These are phyloP conservation scores for Acronicta psi DNA, from an alignment of 2,888 invertebrate species.

Conservation along the genomic window DNA sequence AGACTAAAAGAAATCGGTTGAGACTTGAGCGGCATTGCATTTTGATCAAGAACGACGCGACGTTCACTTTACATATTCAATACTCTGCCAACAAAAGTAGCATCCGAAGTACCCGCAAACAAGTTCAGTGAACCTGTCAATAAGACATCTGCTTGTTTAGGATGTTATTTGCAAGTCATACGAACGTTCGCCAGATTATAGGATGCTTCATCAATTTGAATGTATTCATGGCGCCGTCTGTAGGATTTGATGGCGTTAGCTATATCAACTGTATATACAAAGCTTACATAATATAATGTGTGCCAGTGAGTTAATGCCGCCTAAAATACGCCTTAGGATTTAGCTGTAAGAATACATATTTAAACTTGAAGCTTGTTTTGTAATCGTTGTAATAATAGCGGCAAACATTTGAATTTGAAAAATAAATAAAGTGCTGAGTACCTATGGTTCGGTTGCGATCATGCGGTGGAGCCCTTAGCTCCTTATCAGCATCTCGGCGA, in stretches of 20 bases:
- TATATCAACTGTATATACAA: constrained; percentile 29
- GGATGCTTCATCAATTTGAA: constrained; percentile 58
- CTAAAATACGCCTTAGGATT: constrained; percentile 26
- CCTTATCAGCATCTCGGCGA: constrained; percentile 77
- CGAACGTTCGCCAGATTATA: constrained; percentile 55
- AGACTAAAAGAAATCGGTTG: constrained; percentile 63
- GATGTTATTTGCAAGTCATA: constrained; percentile 79
- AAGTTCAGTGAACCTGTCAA: constrained; percentile 78
- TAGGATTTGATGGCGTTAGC: constrained; percentile 31
- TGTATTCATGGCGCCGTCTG: constrained; percentile 57
- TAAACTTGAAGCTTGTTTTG: constrained; percentile 31
- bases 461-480: constrained; percentile 64
- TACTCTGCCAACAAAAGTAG: constrained; percentile 63
- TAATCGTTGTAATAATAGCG: constrained; percentile 18
- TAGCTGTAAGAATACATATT: constrained; percentile 19
- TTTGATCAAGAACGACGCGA: constrained; percentile 64
- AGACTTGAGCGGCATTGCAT: constrained; percentile 60
- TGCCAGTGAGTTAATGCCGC: constrained; percentile 21
- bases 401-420: constrained; percentile 61
- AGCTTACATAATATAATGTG: constrained; percentile 20
- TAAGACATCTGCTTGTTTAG: constrained; percentile 79
- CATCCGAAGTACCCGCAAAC: constrained; percentile 59
- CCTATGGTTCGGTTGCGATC: constrained; percentile 72
- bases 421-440: constrained; percentile 66
- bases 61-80: constrained; percentile 73